Base-by-base conservation (phyloP, 1,140 invertebrate species). In the Zaprionus ornatus region DNA sequence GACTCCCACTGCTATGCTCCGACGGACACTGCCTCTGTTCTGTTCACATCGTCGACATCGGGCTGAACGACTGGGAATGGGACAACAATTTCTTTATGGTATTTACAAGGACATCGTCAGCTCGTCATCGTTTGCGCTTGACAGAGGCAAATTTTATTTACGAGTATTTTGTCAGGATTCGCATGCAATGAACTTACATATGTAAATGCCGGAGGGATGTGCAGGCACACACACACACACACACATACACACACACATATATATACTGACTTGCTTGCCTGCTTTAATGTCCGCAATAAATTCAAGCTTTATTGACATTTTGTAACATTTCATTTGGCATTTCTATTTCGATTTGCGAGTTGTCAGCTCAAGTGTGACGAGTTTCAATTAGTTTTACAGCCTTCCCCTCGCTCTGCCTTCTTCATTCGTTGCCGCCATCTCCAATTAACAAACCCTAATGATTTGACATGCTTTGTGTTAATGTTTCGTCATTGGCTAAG, bases 91-190 rank as follows among this genome's bases (percentile, higher is more conserved):
- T 87, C 82, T 86, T 86, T 86, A 86, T 87, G 83, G 79, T 69
- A 87, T 86, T 86, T 87, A 69, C 79, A 87, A 87, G 77, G 79
- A 82, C 82, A 86, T 86, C 83, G 82, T 86, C 82, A 86, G 82
- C 79, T 86, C 83, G 82, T 86, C 79, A 86, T 86, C 76, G 79
- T 86, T 85, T 79, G 74, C 60, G 67, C 55, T 66, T 61, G 60
- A 52, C 77, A 59, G 55, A 74, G 75, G 64, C 57, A 80, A 80
- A 74, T 73, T 74, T 74, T 63, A 74, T 74, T 74, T 74, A 74
- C 70, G 70, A 73, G 32, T 52, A 52, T 57, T 74, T 69, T 69
- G 37, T 21, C 62, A 73, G 40, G 70, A 73, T 67, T 59, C 69
- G n/a, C 48, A 17, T 32, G 32, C 65, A 59, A 63, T 15, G 68